Percentiles rank a stretch among this genome's conserved stretches.
These are phyloP conservation scores for Cephalotes varians DNA, from an alignment of 2,888 invertebrate genomes.

Conservation along the genomic window DNA sequence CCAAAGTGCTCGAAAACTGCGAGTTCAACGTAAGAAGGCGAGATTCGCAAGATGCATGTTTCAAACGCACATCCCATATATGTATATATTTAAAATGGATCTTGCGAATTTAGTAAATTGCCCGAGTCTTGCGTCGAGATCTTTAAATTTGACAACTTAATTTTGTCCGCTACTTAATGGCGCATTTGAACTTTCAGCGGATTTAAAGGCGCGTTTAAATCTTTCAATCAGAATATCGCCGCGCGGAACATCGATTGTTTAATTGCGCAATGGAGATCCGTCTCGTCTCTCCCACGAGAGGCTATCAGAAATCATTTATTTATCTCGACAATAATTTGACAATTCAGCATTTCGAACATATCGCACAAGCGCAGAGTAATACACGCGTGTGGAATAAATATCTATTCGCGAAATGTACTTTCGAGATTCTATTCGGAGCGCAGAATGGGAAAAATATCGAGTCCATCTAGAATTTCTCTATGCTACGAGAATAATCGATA, in stretches of 20 bases:
- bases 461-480: conserved; percentile 30
- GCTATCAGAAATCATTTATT: neutral
- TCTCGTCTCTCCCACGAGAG: neutral
- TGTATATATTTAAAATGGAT: neutral
- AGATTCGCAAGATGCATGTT: neutral
- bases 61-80: neutral
- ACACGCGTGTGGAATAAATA: conserved; percentile 36
- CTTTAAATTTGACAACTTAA: neutral
- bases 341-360: conserved; percentile 19
- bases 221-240: neutral
- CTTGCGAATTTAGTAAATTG: neutral
- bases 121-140: neutral
- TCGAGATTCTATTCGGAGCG: conserved; percentile 40
- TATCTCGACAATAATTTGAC: conserved; percentile 35
- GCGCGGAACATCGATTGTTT: conserved; percentile 9
- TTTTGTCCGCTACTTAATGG: neutral
- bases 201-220: conserved; percentile 19
- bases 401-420: conserved; percentile 38
- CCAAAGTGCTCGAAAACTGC: neutral
- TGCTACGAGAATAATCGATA: conserved; percentile 42
- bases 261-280: conserved; percentile 19
- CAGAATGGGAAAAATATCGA: conserved; percentile 48
- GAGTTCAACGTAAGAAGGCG: neutral
- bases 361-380: conserved; percentile 30
- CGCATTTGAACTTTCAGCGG: conserved; percentile 1